These are phyloP conservation scores for Trichechus manatus DNA, from an alignment of 2,113 vertebrate genomes.

Conservation along the genomic window DNA sequence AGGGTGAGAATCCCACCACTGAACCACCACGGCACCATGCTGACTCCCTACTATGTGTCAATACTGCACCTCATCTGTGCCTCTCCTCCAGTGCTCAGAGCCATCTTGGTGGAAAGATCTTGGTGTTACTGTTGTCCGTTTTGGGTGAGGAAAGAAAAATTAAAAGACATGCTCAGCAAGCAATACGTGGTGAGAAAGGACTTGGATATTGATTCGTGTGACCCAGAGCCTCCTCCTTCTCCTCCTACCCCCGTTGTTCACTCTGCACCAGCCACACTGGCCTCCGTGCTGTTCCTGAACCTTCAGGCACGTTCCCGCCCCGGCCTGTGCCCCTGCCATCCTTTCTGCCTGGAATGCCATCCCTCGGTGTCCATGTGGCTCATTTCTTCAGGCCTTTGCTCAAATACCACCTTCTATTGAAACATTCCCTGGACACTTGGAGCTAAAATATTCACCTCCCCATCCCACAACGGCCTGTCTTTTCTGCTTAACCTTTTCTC, in stretches of 20 bases:
- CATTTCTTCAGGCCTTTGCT: neutral
- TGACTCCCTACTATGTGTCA: too few relatives aligned
- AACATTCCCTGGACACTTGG: neutral
- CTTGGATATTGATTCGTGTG: too few relatives aligned
- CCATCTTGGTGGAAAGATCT: too few relatives aligned
- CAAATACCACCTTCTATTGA: fast-evolving
- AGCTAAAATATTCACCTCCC: neutral
- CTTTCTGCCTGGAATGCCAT: neutral
- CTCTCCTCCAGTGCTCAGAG: neutral
- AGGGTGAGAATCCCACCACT: neutral
- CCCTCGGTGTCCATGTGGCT: neutral
- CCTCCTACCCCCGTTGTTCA: fast-evolving
- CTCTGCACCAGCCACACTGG: neutral
- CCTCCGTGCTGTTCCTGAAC: neutral
- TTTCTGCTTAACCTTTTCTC: neutral
- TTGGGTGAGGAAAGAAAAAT: neutral
- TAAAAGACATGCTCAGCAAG: neutral
- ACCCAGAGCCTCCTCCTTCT: neutral
- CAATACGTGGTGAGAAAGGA: neutral
- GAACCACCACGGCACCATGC: neutral
- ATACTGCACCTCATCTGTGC: neutral
- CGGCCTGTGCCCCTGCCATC: fast-evolving
- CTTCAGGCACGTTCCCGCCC: neutral
- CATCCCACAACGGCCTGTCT: neutral
- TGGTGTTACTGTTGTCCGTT: too few relatives aligned